Percentiles rank a stretch among this genome's conserved stretches.
Conservation (phyloP, 2,797 vertebrate species). For the Enteromius paludinosus region DNA sequence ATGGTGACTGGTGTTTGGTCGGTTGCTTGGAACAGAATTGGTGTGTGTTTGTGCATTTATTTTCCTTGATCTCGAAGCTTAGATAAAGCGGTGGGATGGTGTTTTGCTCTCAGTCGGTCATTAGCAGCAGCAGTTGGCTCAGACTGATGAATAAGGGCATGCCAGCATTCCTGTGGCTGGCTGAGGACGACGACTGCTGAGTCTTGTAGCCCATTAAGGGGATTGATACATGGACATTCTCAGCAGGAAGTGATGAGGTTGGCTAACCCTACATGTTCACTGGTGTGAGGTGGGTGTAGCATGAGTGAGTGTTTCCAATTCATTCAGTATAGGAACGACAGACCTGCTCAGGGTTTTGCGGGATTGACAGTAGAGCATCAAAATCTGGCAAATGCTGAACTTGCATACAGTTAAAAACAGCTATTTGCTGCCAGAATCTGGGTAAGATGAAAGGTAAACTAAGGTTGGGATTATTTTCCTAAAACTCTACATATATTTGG, state of each 20-base stretch:
- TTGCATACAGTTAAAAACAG: not conserved
- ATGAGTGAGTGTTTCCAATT: not conserved
- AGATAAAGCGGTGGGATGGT: not conserved
- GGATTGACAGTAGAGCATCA: not conserved
- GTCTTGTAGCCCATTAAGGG: slow-evolving; percentile 52
- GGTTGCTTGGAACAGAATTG: not conserved
- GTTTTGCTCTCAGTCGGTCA: not conserved
- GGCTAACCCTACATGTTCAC: not conserved
- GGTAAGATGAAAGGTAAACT: not conserved
- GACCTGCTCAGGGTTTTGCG: not conserved
- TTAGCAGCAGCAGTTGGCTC: slow-evolving; percentile 12
- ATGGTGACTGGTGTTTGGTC: not conserved
- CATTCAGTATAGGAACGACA: not conserved
- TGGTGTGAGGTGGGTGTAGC: not conserved
- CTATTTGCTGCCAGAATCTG: not conserved
- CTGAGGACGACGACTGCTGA: slow-evolving; percentile 28
- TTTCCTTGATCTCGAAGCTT: slow-evolving; percentile 25
- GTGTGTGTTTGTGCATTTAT: slow-evolving; percentile 25
- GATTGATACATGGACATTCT: slow-evolving; percentile 48
- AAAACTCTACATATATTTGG: not conserved
- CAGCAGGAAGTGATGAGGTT: slow-evolving; percentile 43
- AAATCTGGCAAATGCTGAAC: not conserved
- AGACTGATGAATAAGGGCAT: slow-evolving; percentile 25
- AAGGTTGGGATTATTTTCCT: not conserved
- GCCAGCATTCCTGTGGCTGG: not conserved